Conservation (phyloP, 1,140 invertebrate genomes). For the Reticulitermes speratus region DNA sequence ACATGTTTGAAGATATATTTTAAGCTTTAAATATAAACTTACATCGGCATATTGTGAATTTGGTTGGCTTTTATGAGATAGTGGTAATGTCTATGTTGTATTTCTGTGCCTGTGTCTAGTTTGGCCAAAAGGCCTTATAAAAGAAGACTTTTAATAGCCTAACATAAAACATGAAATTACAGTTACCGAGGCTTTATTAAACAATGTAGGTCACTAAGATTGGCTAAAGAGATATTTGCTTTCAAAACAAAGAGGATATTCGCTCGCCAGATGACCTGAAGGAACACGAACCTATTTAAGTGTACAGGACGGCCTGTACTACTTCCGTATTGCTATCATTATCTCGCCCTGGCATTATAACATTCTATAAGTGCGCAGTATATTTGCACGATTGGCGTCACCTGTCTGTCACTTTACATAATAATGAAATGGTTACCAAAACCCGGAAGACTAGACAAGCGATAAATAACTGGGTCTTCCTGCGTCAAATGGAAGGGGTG, state of each 20-base stretch:
- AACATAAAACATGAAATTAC: neutral
- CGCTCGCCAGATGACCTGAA: neutral
- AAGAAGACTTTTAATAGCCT: too few relatives aligned
- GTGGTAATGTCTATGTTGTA: too few relatives aligned
- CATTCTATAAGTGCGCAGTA: neutral
- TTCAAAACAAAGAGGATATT: neutral
- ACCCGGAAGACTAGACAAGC: neutral
- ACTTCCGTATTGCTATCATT: neutral
- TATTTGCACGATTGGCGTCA: neutral
- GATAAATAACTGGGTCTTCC: too few relatives aligned
- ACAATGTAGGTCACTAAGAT: neutral
- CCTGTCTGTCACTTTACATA: neutral
- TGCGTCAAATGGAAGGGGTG: neutral
- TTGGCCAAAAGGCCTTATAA: too few relatives aligned
- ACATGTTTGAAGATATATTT: too few relatives aligned
- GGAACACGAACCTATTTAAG: neutral
- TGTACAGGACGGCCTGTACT: neutral
- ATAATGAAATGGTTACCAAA: neutral
- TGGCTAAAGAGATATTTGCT: too few relatives aligned
- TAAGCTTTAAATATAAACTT: too few relatives aligned
- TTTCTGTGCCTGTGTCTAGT: too few relatives aligned
- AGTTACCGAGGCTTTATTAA: neutral
- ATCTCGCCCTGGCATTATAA: neutral
- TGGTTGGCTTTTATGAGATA: too few relatives aligned
- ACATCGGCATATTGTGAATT: too few relatives aligned